Conservation (phyloP, 2,888 invertebrate species). For the Campoplex capitator region DNA sequence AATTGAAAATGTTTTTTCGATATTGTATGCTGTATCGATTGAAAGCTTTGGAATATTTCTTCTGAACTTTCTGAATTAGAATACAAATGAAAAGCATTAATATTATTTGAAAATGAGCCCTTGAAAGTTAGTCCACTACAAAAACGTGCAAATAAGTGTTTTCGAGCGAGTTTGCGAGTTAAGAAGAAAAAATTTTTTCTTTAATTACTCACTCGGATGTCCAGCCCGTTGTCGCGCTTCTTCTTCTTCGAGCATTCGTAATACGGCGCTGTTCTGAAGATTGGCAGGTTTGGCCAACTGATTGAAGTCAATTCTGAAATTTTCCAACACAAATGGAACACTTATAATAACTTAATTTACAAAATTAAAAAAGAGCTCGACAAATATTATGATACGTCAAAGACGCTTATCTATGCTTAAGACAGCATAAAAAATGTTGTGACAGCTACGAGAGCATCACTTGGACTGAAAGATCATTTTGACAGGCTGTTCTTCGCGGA, state of each 20-base stretch:
- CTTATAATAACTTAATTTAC: slow-evolving; percentile 1
- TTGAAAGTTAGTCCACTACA: not conserved
- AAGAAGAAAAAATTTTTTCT: not conserved
- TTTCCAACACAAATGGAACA: slow-evolving; percentile 24
- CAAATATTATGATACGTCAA: slow-evolving; percentile 58
- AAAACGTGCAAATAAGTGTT: not conserved
- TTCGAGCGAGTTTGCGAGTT: no score
- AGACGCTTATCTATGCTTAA: not conserved
- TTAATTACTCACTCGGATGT: slow-evolving; percentile 87
- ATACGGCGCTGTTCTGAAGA: slow-evolving; percentile 93
- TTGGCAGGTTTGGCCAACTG: slow-evolving; percentile 91
- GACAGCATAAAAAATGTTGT: slow-evolving; percentile 1
- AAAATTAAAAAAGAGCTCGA: not conserved
- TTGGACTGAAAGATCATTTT: slow-evolving; percentile 62
- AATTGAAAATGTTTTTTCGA: not conserved
- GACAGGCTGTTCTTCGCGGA: slow-evolving; percentile 33
- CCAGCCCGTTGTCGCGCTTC: slow-evolving; percentile 88
- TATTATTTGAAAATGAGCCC: not conserved
- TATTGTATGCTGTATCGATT: not conserved
- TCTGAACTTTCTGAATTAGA: not conserved
- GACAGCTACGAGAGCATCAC: slow-evolving; percentile 42
- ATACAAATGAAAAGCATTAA: not conserved
- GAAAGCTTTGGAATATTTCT: not conserved
- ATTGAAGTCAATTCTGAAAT: slow-evolving; percentile 91
- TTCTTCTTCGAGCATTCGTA: slow-evolving; percentile 94